Evolutionary conservation across 35 echinoderm and acorn worm genomes (phyloP), one percentile per base, ranked within the genome.

Genomic region (Ophiothrix spiculata): DNA sequence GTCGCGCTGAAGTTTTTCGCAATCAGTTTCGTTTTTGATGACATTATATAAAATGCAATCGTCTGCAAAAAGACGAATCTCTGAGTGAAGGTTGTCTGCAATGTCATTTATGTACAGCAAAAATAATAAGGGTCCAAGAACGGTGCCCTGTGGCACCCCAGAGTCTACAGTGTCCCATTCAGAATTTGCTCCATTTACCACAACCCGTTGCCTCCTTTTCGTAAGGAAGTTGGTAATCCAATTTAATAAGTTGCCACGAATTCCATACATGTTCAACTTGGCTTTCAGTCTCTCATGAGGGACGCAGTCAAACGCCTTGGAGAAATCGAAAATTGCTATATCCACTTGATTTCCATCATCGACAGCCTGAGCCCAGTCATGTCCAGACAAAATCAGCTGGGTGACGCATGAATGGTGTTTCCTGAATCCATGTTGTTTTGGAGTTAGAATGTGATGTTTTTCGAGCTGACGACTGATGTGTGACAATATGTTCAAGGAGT

Each of bases 391-490:
- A 49, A 56, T 54, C 3, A 87, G 85, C 38, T 79, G 85, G 12
- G 76, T 39, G 35, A 79, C 85, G 38, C 76, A 87, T 56, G 81
- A 60, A 56, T 82, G 79, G 4, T 45, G n/a, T n/a, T n/a, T n/a
- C n/a, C n/a, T n/a, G n/a, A n/a, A n/a, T n/a, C n/a, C n/a, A n/a
- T n/a, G n/a, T n/a, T n/a, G n/a, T n/a, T n/a, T n/a, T n/a, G n/a
- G n/a, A n/a, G n/a, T n/a, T n/a, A n/a, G n/a, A n/a, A n/a, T n/a
- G n/a, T n/a, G 21, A 63, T 80, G n/a, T 28, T 45, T 32, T 14
- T 89, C 87, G 25, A 81, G 87, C 23, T 89, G 87, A 16, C 32
- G n/a, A 80, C 40, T 56, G 28, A 80, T 89, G 21, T 74, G 49
- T 1, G 87, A 89, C 16, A 28, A 81, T 77, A 31, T 80, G 77